A percentile compares a stretch with the other conserved stretches of the same genome.
phyloP scores from a whole-genome alignment of 1,140 invertebrate genomes.

The Saccostrea glomerata region DNA sequence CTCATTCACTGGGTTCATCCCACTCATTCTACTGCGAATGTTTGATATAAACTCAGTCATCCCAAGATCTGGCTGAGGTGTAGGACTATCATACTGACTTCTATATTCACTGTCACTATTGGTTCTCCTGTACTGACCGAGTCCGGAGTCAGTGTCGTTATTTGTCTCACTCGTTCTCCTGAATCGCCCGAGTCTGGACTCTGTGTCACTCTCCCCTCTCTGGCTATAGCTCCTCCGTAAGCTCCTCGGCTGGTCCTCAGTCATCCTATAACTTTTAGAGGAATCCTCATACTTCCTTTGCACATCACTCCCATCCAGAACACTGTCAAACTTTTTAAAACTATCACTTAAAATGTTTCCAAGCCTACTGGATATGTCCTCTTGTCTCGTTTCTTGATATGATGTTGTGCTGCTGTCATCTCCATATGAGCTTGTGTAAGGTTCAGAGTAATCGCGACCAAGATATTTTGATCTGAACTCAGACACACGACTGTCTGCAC shows the following conservation, averaged over 20 bases:
- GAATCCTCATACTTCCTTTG: background rate
- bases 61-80: background rate
- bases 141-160: background rate
- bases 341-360: conserved; percentile 48
- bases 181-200: background rate
- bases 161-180: conserved; percentile 9
- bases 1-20: background rate
- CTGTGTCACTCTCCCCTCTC: background rate
- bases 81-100: background rate
- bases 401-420: background rate
- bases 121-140: background rate
- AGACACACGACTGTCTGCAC: background rate
- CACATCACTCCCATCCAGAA: conserved; percentile 14
- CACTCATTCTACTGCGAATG: conserved; percentile 10
- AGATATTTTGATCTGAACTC: background rate
- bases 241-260: background rate
- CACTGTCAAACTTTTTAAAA: conserved; percentile 45
- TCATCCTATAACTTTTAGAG: background rate
- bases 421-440: background rate
- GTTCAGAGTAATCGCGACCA: background rate
- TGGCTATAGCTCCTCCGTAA: background rate
- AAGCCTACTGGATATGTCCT: conserved; percentile 20
- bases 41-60: conserved; percentile 5
- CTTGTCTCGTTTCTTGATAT: background rate
- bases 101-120: background rate